Percentiles rank a stretch among this genome's conserved stretches.
Evolutionary conservation across 2,113 vertebrate genomes (phyloP).

Genomic region (Hirundichthys speculiger): DNA sequence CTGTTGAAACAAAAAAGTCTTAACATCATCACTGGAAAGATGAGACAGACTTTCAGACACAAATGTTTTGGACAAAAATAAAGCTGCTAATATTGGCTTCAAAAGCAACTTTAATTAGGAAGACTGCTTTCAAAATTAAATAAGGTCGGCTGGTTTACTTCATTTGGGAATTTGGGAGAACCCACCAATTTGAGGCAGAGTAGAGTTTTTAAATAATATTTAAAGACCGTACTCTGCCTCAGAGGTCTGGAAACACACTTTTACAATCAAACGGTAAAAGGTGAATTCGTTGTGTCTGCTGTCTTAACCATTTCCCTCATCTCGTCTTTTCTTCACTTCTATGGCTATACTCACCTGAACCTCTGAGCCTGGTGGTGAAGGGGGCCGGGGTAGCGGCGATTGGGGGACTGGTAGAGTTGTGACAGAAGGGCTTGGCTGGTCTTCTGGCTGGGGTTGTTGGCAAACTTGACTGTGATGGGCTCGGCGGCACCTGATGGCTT

Average conservation of each 20-base stretch:
- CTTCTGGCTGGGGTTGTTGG: slow-evolving; percentile 99
- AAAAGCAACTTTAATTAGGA: slow-evolving; percentile 8
- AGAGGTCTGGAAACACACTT: slow-evolving; percentile 22
- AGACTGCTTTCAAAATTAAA: not conserved
- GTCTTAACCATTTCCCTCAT: not conserved
- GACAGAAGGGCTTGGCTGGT: slow-evolving; percentile 99
- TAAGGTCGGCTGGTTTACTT: not conserved
- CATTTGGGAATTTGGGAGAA: not conserved
- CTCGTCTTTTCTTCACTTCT: not conserved
- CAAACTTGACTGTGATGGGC: slow-evolving; percentile 99
- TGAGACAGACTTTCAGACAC: not conserved
- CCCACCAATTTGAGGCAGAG: too few species aligned
- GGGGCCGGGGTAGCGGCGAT: slow-evolving; percentile 96
- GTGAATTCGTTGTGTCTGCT: not conserved
- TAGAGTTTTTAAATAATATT: not conserved
- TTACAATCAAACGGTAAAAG: not conserved
- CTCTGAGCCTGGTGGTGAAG: slow-evolving; percentile 99
- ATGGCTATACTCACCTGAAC: slow-evolving; percentile 92
- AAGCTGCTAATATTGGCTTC: not conserved
- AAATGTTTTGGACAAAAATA: not conserved
- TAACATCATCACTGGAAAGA: not conserved
- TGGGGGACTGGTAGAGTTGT: slow-evolving; percentile 99
- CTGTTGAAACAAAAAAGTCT: too few species aligned
- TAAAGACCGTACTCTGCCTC: not conserved
- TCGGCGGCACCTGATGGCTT: slow-evolving; percentile 98